These are phyloP conservation scores for Alitta virens DNA, from an alignment of 2,888 invertebrate genomes.

Conservation along the genomic window DNA sequence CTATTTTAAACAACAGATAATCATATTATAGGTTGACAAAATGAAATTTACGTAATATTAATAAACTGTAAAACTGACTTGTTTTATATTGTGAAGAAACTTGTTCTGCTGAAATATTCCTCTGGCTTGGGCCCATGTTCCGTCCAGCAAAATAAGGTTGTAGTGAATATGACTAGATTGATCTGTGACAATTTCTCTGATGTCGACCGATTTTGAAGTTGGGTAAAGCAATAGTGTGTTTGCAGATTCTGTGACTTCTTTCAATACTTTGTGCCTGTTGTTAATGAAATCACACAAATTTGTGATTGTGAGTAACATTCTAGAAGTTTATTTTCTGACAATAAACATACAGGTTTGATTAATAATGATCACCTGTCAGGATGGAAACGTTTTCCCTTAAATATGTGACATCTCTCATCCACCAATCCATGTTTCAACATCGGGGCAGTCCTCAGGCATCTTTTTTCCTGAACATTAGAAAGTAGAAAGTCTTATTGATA, in stretches of 20 bases:
- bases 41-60: too few relatives aligned
- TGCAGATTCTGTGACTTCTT: conserved; percentile 66
- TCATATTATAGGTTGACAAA: too few relatives aligned
- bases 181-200: conserved; percentile 1
- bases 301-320: too few relatives aligned
- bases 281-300: not conserved
- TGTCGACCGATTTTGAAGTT: conserved; percentile 61
- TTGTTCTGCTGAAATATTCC: conserved; percentile 83
- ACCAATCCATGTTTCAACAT: conserved; percentile 79
- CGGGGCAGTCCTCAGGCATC: conserved; percentile 83
- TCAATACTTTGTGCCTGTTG: conserved; percentile 55
- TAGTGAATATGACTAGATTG: conserved; percentile 54
- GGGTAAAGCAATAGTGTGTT: conserved; percentile 80
- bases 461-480: conserved; percentile 76
- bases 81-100: conserved; percentile 70
- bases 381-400: conserved; percentile 82
- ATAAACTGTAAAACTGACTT: conserved; percentile 57
- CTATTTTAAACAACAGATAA: too few relatives aligned
- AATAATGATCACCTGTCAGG: conserved; percentile 62
- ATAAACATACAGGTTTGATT: too few relatives aligned
- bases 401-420: conserved; percentile 73
- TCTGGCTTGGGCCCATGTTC: conserved; percentile 95
- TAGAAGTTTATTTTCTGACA: too few relatives aligned
- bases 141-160: conserved; percentile 83
- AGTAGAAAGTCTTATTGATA: too few relatives aligned